Conservation (phyloP, 2,113 vertebrate genomes). For the Salvator merianae region DNA sequence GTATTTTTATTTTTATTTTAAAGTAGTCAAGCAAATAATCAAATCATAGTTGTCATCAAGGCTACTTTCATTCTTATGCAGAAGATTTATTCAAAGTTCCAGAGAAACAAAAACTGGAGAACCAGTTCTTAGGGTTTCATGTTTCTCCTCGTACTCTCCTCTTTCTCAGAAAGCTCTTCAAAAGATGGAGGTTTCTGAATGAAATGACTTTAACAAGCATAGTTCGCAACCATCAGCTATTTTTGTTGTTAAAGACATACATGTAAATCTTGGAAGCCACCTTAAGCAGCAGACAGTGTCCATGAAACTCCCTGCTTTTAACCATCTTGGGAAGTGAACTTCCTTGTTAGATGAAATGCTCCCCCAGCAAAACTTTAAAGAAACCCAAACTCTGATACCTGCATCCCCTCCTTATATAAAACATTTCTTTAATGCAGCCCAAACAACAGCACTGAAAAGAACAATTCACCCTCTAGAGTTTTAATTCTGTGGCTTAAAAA, state of each 20-base stretch:
- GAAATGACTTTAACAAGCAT: neutral
- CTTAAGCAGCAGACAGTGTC: constrained; percentile 6
- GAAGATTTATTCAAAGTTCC: constrained; percentile 44
- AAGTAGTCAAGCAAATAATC: too few relatives aligned
- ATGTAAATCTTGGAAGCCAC: neutral
- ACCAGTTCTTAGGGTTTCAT: constrained; percentile 12
- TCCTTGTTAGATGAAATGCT: constrained; percentile 23
- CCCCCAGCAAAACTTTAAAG: too few relatives aligned
- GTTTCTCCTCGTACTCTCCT: neutral
- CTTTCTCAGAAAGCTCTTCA: fast-evolving
- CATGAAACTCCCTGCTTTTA: neutral
- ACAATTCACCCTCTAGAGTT: neutral
- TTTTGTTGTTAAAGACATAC: fast-evolving
- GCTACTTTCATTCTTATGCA: neutral
- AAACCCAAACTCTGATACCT: neutral
- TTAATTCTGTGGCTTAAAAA: neutral
- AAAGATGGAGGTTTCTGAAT: constrained; percentile 11
- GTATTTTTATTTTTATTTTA: too few relatives aligned
- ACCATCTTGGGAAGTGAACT: constrained; percentile 35
- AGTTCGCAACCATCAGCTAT: fast-evolving
- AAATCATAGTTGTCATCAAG: too few relatives aligned
- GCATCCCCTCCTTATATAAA: constrained; percentile 37
- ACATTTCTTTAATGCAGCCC: neutral
- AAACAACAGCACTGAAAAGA: constrained; percentile 28
- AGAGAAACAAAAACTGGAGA: neutral